Base-by-base conservation (phyloP, 2,113 vertebrate species). In the Corvus moneduloides region DNA sequence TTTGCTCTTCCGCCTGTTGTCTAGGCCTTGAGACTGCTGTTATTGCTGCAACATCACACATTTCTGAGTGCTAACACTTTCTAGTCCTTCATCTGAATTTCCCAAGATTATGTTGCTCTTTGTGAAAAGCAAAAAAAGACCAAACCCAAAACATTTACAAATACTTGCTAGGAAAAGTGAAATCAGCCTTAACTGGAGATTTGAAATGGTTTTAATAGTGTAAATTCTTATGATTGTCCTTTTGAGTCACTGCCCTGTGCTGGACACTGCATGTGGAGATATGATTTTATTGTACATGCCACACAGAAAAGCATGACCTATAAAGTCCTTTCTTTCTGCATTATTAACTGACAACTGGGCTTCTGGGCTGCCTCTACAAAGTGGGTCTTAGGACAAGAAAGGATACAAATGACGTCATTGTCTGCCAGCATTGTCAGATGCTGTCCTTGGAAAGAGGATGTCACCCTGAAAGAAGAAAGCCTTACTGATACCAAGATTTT, bases 101-200 rank as follows among this genome's bases (percentile, higher is more conserved):
- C 9, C 16, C 1, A 3, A 83, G 20, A 4, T 51, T 32, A 33
- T 21, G 14, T 30, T 43, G 27, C 4, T 33, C 22, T 85, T 33
- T 59, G 16, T 35, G 54, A 80, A 11, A 20, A 35, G 37, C 44
- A 44, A 44, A 41, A 54, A 30, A 30, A 44, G 15, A 2, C 9
- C 30, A 48, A 62, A 20, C 5, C 2, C 7, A 37, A 58, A 28
- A 2, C 0, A 5, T 46, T 46, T 63, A 58, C 0, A 0, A 35
- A 28, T 37, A 32, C 7, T 55, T 85, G 2, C 12, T 61, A 43
- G 16, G 20, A 69, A 93, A 68, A 69, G 14, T 2, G 2, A 69
- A 48, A 24, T 32, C 18, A 56, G 30, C 4, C 7, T 35, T 48
- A 79, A 48, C 0, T 33, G 41, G 10, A 64, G 19, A 71, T 75